A percentile compares a stretch with the other conserved stretches of the same genome.
Evolutionary conservation across 2,888 invertebrate genomes (phyloP).

Genomic region (Torymus texanus): DNA sequence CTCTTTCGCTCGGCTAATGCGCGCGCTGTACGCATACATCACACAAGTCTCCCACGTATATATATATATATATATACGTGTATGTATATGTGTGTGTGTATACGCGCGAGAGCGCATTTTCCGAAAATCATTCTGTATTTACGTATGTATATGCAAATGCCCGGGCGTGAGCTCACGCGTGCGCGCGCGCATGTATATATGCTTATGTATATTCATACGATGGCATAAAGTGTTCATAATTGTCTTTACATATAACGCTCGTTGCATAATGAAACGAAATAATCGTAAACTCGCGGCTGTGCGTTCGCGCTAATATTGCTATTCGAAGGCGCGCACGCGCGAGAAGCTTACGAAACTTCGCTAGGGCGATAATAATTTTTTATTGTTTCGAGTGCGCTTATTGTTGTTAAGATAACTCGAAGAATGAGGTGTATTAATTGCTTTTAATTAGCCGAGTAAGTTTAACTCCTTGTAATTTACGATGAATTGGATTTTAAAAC

Average conservation of each 20-base stretch:
- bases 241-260: slow-evolving; percentile 26
- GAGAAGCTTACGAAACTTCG: neutral
- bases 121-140: slow-evolving; percentile 46
- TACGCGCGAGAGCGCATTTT: slow-evolving; percentile 23
- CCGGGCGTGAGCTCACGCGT: too few relatives aligned
- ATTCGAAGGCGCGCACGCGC: neutral
- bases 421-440: too few relatives aligned
- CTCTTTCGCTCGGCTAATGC: too few relatives aligned
- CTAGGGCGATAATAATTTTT: slow-evolving; percentile 19
- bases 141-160: slow-evolving; percentile 49
- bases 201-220: slow-evolving; percentile 44
- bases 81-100: neutral
- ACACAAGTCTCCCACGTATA: too few relatives aligned
- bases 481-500: too few relatives aligned
- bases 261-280: slow-evolving; percentile 37
- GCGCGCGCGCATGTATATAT: neutral
- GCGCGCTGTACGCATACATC: too few relatives aligned
- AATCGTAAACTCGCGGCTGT: slow-evolving; percentile 34
- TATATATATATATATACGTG: neutral
- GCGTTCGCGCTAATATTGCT: neutral
- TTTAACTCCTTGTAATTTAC: too few relatives aligned
- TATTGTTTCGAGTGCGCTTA: neutral
- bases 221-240: slow-evolving; percentile 44
- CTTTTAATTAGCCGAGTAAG: neutral
- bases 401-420: slow-evolving; percentile 7